Percentiles rank a stretch among this genome's conserved stretches.
These are phyloP conservation scores for Seira sanloemensis DNA, from an alignment of 2,888 invertebrate species.

Conservation along the genomic window DNA sequence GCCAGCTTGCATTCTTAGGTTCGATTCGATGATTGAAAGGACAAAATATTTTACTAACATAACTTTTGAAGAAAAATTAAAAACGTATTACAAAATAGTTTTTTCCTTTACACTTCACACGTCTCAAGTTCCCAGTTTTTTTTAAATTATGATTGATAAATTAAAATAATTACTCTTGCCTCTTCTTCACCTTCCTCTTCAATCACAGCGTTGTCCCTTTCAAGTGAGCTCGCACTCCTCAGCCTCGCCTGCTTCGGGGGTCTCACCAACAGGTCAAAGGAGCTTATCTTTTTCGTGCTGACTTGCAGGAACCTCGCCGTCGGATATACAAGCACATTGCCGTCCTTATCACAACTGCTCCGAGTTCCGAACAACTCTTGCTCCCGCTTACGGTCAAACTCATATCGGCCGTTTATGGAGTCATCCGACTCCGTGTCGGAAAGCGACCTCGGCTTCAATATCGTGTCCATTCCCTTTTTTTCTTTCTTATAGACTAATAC, in stretches of 20 bases:
- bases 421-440: slow-evolving; percentile 22
- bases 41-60: too few relatives aligned
- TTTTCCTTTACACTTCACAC: too few relatives aligned
- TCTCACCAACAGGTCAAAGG: slow-evolving; percentile 18
- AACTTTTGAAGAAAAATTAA: too few relatives aligned
- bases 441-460: slow-evolving; percentile 28
- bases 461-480: slow-evolving; percentile 26
- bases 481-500: too few relatives aligned
- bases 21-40: too few relatives aligned
- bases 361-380: not conserved
- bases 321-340: not conserved
- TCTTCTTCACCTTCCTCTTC: too few relatives aligned
- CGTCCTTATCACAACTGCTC: not conserved
- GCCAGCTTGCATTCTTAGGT: too few relatives aligned
- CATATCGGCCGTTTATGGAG: not conserved
- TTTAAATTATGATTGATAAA: too few relatives aligned
- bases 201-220: too few relatives aligned
- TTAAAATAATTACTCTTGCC: too few relatives aligned
- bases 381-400: not conserved
- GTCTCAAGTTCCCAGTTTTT: too few relatives aligned
- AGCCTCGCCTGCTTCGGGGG: slow-evolving; percentile 21
- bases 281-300: slow-evolving; percentile 24
- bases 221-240: not conserved
- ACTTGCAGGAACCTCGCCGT: slow-evolving; percentile 30
- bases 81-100: too few relatives aligned